Conservation (phyloP, 2,797 vertebrate genomes). For the Diplodus sargus region DNA sequence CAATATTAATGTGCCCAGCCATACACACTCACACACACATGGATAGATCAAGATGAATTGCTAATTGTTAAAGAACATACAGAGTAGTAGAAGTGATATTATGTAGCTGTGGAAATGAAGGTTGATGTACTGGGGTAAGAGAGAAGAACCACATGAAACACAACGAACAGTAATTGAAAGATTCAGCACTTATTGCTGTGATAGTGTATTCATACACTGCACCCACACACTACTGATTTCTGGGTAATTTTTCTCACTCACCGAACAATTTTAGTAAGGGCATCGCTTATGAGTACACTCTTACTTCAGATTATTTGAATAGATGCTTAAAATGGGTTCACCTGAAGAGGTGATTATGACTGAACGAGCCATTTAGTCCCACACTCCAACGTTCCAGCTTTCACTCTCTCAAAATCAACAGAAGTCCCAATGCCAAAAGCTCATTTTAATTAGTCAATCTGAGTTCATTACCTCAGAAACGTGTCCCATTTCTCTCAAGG, state of each 20-base stretch:
- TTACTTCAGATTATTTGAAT: conserved; percentile 42
- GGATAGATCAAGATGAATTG: background rate
- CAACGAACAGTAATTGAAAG: background rate
- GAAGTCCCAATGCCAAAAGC: conserved; percentile 51
- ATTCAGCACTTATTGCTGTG: background rate
- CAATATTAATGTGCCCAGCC: too few relatives aligned
- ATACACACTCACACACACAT: too few relatives aligned
- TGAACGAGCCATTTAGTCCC: conserved; percentile 59
- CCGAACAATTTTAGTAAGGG: conserved; percentile 15
- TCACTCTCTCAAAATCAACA: conserved; percentile 56
- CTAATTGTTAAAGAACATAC: background rate
- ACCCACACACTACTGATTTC: conserved; percentile 14
- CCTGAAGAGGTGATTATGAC: conserved; percentile 52
- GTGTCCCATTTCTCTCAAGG: conserved; percentile 54
- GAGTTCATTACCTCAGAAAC: conserved; percentile 59
- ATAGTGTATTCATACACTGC: background rate
- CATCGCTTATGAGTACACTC: conserved; percentile 22
- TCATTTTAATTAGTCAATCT: conserved; percentile 68
- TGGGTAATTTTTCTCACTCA: conserved; percentile 20
- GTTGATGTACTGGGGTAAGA: background rate
- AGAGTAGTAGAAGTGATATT: background rate
- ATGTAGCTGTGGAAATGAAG: background rate
- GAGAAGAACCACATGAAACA: background rate
- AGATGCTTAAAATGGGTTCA: conserved; percentile 51
- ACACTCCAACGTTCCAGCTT: conserved; percentile 38